phyloP scores from a whole-genome alignment of 37 sponge, comb jelly and placozoan genomes.

The Oscarella lobularis region DNA sequence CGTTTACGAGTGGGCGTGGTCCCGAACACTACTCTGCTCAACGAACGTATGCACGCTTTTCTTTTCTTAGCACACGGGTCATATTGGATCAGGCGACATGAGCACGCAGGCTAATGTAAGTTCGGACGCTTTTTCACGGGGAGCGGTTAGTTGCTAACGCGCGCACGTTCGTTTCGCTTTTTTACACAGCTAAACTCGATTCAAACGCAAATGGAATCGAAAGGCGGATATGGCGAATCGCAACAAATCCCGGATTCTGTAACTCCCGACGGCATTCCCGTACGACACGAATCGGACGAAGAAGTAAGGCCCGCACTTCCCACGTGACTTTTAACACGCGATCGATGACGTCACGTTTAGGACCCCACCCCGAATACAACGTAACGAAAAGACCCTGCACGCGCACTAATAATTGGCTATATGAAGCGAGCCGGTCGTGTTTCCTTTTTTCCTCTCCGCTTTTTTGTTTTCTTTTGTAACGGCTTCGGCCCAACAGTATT shows the following conservation, averaged over 20 bases:
- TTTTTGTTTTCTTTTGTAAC: too few relatives aligned
- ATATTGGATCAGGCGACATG: slow-evolving; percentile 1
- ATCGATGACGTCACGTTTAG: too few relatives aligned
- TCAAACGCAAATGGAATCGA: neutral
- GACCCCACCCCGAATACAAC: too few relatives aligned
- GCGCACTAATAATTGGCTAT: too few relatives aligned
- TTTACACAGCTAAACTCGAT: neutral
- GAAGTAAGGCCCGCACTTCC: too few relatives aligned
- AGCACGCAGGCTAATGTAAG: neutral
- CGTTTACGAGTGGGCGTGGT: too few relatives aligned
- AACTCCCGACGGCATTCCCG: neutral
- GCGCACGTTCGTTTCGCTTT: neutral
- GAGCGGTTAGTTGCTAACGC: neutral
- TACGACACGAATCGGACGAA: too few relatives aligned
- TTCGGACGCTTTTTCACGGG: neutral
- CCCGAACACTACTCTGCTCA: neutral
- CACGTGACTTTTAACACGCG: too few relatives aligned
- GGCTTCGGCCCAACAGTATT: too few relatives aligned
- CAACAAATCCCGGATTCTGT: neutral
- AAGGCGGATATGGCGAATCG: neutral
- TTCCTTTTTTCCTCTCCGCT: too few relatives aligned
- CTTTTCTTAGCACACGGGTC: neutral
- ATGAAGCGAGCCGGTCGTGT: too few relatives aligned
- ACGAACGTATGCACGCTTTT: neutral
- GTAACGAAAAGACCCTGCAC: too few relatives aligned